Evolutionary conservation across 2,797 vertebrate species (phyloP), one percentile per base, ranked within the genome.

Genomic region (Bufotes viridis): DNA sequence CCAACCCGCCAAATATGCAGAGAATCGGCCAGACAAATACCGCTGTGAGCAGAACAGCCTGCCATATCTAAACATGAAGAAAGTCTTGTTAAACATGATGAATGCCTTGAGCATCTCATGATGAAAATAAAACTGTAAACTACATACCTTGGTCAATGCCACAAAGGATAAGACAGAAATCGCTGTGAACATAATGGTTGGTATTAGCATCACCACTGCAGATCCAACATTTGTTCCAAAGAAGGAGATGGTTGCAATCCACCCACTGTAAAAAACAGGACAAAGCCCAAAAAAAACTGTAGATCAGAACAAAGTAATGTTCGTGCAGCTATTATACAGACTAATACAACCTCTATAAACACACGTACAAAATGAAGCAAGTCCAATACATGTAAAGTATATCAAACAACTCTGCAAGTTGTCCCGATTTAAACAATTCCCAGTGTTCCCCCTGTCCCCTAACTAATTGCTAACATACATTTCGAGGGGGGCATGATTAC

Each of bases 161-260:
- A 99, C 93, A 94, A 98, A 98, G 91, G 97, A 98, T 90, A 99
- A 94, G 12, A 95, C 93, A 0, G 98, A 96, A 92, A 98, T 95
- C 1, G 94, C 96, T 0, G 98, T 99, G 93, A 99, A 99, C 95
- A 99, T 97, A 92, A 99, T 20, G 0, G 98, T 98, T 7, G 98
- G 98, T 85, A 99, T 95, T 88, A 99, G 94, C 98, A 99, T 99
- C 91, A 99, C 94, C 87, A 99, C 94, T 0, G 97, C 97, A 0
- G 98, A 96, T 12, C 98, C 95, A 74, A 98, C 95, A 0, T 97
- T 99, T 70, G 96, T 98, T 90, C 97, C 97, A 3, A 99, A 98
- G 94, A 96, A 99, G 90, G 96, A 96, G 90, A 99, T 96, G 0
- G 98, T 97, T 18, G 97, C 98, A 11, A 99, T 95, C 98, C 98